Base-by-base conservation (phyloP, 1,140 invertebrate genomes). In the Cydia pomonella region DNA sequence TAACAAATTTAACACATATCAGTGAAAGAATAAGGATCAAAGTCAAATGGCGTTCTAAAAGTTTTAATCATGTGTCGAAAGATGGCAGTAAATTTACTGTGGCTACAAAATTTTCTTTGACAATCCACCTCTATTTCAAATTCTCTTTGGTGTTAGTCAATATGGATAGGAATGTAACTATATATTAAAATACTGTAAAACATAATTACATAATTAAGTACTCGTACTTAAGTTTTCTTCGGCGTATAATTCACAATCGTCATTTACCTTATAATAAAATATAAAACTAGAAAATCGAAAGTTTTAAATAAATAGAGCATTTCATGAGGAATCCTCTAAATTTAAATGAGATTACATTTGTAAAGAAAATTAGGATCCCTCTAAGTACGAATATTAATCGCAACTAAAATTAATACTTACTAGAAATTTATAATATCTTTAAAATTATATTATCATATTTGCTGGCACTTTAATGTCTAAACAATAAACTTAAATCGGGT, bases 281-380 rank as follows among this genome's bases (percentile, higher is more conserved):
- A 18, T 66, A 66, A 29, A 29, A 33, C 50, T 18, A 53, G 50
- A 18, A 59, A 59, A 59, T 59, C 1, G 6, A 6, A 59, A 23
- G n/a, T 50, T 50, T 50, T 0, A 18, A 6, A 50, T 50, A 50
- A 50, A 50, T 18, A 50, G 41, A 44, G 12, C 33, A 25, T 13
- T 63, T 27, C 63, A 69, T 69, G 41, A 27, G 33, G 53, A 59
- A 59, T 59, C 53, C 18, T 10, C 21, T 21, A 59, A 59, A 18
- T 53, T 53, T 38, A n/a, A 66, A 33, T 69, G 64, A 69, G 33
- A 69, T 69, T 69, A 38, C 33, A 66, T 69, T 38, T 69, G 16
- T 38, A 38, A 38, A 33, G 16, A 66, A 33, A 18, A 29, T 66
- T 69, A 41, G 64, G 9, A 69, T 69, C 10, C 27, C 1, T 18